A percentile compares a stretch with the other conserved stretches of the same genome.
These are phyloP conservation scores for Phaethornis superciliosus DNA, from an alignment of 2,113 vertebrate species.

Conservation along the genomic window DNA sequence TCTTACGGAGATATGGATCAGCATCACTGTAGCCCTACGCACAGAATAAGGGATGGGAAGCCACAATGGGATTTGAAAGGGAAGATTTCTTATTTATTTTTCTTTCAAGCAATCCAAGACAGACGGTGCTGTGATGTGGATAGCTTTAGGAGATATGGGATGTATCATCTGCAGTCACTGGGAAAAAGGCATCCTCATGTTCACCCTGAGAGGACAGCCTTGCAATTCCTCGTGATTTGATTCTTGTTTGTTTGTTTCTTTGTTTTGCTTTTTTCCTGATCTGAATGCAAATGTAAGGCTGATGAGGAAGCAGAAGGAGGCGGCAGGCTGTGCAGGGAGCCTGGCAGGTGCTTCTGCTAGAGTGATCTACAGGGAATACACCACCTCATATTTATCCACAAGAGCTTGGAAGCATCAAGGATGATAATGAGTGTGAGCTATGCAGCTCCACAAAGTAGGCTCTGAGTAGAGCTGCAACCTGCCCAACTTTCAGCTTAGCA, in stretches of 20 bases:
- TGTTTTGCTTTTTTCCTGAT: not conserved
- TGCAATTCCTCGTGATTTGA: fast-evolving
- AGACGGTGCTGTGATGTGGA: not conserved
- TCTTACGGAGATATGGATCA: fast-evolving
- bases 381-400: not conserved
- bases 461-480: not conserved
- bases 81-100: not conserved
- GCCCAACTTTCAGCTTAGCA: not conserved
- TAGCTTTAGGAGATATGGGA: not conserved
- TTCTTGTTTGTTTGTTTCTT: too few relatives aligned
- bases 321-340: not conserved
- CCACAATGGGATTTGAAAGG: not conserved
- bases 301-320: not conserved
- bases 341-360: not conserved
- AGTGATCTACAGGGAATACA: not conserved
- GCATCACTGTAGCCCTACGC: not conserved
- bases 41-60: not conserved
- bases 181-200: fast-evolving
- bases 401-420: not conserved
- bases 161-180: not conserved
- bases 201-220: not conserved
- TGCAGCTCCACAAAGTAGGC: not conserved
- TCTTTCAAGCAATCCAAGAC: not conserved
- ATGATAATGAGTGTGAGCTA: not conserved
- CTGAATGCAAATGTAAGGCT: not conserved